Evolutionary conservation across 2,888 invertebrate species (phyloP).

Genomic region (Hemaris fuciformis): DNA sequence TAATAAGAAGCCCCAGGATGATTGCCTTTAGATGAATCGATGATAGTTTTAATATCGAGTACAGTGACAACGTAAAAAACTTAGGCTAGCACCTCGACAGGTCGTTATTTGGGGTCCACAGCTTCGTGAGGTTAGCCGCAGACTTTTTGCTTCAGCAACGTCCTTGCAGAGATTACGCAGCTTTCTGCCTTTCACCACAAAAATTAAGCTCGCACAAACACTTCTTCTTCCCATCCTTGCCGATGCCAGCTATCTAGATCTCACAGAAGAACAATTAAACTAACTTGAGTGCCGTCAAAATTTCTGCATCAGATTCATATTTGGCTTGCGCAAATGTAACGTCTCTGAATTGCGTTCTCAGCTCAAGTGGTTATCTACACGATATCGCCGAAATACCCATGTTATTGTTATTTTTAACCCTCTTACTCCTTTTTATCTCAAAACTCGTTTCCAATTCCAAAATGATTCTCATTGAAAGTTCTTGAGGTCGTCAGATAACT

Average conservation of each 20-base stretch:
- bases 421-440: no score
- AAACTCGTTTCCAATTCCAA: background rate
- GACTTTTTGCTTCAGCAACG: background rate
- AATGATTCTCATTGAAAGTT: background rate
- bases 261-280: background rate
- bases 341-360: background rate
- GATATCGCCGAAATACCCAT: background rate
- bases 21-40: no score
- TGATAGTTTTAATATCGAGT: background rate
- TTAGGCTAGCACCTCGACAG: background rate
- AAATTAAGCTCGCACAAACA: conserved; percentile 6
- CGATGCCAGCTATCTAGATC: background rate
- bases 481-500: background rate
- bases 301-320: no score
- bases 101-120: background rate
- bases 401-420: background rate
- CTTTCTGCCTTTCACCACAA: conserved; percentile 3
- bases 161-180: background rate
- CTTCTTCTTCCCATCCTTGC: background rate
- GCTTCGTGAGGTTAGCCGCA: background rate
- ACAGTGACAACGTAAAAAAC: background rate
- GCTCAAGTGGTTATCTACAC: background rate
- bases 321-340: no score
- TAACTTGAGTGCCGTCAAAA: conserved; percentile 12
- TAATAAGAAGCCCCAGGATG: no score